A percentile compares a stretch with the other conserved stretches of the same genome.
Evolutionary conservation across 2,797 vertebrate species (phyloP).

Genomic region (Onychomys arenicola): DNA sequence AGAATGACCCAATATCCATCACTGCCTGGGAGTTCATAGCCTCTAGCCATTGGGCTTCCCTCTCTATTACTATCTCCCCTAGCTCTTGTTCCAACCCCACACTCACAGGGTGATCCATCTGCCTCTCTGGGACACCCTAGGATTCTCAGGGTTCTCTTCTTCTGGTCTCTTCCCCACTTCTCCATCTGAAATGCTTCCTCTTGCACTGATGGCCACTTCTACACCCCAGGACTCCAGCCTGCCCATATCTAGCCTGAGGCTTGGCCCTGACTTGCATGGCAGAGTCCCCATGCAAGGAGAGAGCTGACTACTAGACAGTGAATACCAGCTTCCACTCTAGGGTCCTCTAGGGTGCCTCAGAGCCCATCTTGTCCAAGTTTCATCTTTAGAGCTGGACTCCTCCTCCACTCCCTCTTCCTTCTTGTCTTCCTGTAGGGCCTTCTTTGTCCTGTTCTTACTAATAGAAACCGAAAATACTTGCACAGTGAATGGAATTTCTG

Average conservation of each 20-base stretch:
- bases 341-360: not conserved
- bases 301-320: not conserved
- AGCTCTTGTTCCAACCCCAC: not conserved
- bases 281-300: not conserved
- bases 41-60: not conserved
- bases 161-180: not conserved
- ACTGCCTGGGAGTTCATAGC: not conserved
- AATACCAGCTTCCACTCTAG: not conserved
- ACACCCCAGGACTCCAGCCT: not conserved
- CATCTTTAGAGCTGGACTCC: not conserved
- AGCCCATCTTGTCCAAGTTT: not conserved
- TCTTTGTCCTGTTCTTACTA: too few species aligned
- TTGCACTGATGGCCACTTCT: not conserved
- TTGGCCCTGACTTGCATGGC: not conserved
- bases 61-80: not conserved
- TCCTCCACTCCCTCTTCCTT: not conserved
- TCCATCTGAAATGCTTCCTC: not conserved
- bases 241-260: not conserved
- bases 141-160: not conserved
- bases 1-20: not conserved
- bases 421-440: rapidly evolving
- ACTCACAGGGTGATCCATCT: not conserved
- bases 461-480: conserved; percentile 32
- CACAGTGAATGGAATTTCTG: not conserved
- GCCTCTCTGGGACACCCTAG: not conserved